Evolutionary conservation across 2,113 vertebrate species (phyloP), one percentile per base, ranked within the genome.

Genomic region (Odocoileus virginianus): DNA sequence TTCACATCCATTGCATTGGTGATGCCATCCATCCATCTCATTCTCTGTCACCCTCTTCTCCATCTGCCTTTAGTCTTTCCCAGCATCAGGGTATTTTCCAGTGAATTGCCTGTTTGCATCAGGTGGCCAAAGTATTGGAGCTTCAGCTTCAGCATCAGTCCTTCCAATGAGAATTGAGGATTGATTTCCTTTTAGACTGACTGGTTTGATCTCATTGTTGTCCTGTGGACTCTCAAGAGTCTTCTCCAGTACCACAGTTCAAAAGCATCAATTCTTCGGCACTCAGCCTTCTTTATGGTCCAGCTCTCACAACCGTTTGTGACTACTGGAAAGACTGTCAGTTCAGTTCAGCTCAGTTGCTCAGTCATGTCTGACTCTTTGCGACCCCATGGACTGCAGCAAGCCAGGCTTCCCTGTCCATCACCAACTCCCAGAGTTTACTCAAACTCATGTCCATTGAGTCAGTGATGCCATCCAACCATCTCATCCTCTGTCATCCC

Each of bases 241-340:
- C 8, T 67, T 36, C 33, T 36, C 64, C 33, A 67, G 4, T 17
- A 36, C 33, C 33, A 36, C 16, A 36, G 64, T 67, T 19, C 33
- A 36, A 67, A 21, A 67, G 33, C 64, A 67, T 67, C 33, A 67
- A 2, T 67, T 67, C 64, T 67, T 67, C 0, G 0, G 8, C 0
- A 1, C 64, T 67, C 64, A 36, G 64, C 64, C 33, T 67, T 67
- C 33, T 67, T 67, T 36, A 67, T 21, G 33, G 64, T 67, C 64
- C 33, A 36, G 33, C 33, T 67, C 33, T 67, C 8, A 67, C 33
- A 67, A 67, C 16, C 0, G 0, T 17, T 11, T 67, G 33, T 67
- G 33, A 67, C 33, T 67, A 67, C 33, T 21, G 16, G 64, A 67
- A 67, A 67, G 64, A 36, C 64, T 36, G n/a, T 67, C 33, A 67